Evolutionary conservation across 2,888 invertebrate genomes (phyloP).

Genomic region (Saturnia japonica): DNA sequence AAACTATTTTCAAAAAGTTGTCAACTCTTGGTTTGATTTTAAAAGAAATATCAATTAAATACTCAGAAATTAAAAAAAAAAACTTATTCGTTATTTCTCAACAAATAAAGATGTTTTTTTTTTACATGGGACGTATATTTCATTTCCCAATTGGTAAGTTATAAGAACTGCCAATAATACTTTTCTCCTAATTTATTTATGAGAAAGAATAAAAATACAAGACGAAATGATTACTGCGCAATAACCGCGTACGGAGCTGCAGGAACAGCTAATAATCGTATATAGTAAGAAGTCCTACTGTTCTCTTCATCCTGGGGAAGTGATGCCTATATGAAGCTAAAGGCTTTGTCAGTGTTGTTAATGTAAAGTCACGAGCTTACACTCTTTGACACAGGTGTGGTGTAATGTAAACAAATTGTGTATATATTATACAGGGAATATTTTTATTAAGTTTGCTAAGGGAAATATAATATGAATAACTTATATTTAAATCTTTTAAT

Average conservation of each 20-base stretch:
- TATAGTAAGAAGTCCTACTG: background rate
- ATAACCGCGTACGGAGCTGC: background rate
- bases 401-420: constrained; percentile 10
- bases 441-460: background rate
- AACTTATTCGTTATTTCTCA: too few species aligned
- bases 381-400: constrained; percentile 16
- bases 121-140: too few species aligned
- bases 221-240: background rate
- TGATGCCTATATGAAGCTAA: constrained; percentile 14
- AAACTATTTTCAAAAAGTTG: too few species aligned
- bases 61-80: too few species aligned
- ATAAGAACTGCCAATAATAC: too few species aligned
- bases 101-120: too few species aligned
- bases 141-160: too few species aligned
- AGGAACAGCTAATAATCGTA: background rate
- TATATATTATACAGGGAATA: constrained; percentile 6
- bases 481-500: background rate
- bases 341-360: constrained; percentile 17
- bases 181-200: too few species aligned
- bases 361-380: constrained; percentile 18
- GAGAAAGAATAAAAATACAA: too few species aligned
- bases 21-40: too few species aligned
- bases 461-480: background rate
- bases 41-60: too few species aligned
- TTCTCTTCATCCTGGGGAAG: background rate